Evolutionary conservation across 2,113 vertebrate genomes (phyloP).

Genomic region (Pipra filicauda): DNA sequence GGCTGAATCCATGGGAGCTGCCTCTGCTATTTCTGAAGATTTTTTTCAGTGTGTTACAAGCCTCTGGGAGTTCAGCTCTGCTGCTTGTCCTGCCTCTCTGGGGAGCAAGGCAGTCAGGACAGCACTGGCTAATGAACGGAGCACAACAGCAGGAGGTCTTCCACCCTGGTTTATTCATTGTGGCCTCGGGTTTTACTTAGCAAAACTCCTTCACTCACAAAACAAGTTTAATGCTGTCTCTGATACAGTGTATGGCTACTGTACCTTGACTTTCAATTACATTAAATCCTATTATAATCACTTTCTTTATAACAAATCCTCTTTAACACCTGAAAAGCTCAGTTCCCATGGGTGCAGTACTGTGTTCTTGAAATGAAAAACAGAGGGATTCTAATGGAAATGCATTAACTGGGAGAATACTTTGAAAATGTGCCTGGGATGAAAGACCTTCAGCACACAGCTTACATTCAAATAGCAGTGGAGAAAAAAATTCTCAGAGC

Average conservation of each 20-base stretch:
- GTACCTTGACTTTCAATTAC: slow-evolving; percentile 81
- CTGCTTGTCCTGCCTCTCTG: not conserved
- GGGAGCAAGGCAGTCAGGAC: not conserved
- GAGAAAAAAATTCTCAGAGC: slow-evolving; percentile 55
- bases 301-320: slow-evolving; percentile 82
- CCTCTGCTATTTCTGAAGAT: not conserved
- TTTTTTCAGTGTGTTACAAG: not conserved
- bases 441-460: slow-evolving; percentile 40
- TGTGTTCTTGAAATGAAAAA: slow-evolving; percentile 73
- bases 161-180: not conserved
- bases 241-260: slow-evolving; percentile 71
- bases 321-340: slow-evolving; percentile 81
- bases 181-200: slow-evolving; percentile 60
- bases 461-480: slow-evolving; percentile 56
- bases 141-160: not conserved
- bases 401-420: slow-evolving; percentile 43
- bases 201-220: slow-evolving; percentile 62
- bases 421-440: slow-evolving; percentile 65
- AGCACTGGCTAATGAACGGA: not conserved
- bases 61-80: not conserved
- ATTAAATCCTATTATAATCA: slow-evolving; percentile 79
- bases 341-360: slow-evolving; percentile 68
- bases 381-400: slow-evolving; percentile 69
- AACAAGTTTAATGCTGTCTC: slow-evolving; percentile 68
- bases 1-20: not conserved